phyloP scores from a whole-genome alignment of 2,888 invertebrate genomes.

The Nematopogon swammerdamellus region DNA sequence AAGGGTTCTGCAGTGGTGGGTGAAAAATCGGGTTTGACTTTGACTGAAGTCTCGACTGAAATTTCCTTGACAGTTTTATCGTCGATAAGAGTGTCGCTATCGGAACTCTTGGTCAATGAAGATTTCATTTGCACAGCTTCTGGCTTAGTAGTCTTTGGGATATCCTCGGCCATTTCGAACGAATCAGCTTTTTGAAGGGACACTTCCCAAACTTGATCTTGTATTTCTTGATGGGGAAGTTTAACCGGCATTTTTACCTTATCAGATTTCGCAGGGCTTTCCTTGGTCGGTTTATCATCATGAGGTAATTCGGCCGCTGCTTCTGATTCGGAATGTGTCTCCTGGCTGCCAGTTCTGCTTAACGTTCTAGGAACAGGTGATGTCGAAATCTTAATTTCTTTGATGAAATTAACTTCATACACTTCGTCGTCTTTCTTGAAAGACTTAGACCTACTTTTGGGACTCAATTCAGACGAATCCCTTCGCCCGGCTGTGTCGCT shows the following conservation, averaged over 20 bases:
- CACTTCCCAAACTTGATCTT: constrained; percentile 47
- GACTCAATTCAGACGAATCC: constrained; percentile 39
- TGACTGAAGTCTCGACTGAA: constrained; percentile 22
- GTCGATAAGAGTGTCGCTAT: constrained; percentile 27
- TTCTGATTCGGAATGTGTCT: constrained; percentile 56
- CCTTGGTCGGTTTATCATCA: constrained; percentile 24
- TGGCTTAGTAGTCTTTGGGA: constrained; percentile 21
- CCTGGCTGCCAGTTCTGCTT: constrained; percentile 53
- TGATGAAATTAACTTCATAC: constrained; percentile 51
- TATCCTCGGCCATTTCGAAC: constrained; percentile 32
- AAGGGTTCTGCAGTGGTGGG: constrained; percentile 37
- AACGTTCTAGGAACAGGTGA: constrained; percentile 48
- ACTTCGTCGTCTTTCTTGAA: constrained; percentile 49
- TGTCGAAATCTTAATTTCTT: constrained; percentile 51
- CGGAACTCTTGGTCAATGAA: constrained; percentile 25
- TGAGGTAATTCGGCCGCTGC: constrained; percentile 48
- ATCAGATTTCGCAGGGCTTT: constrained; percentile 27
- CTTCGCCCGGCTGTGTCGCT: constrained; percentile 37
- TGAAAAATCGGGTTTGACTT: constrained; percentile 38
- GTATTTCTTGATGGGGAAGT: constrained; percentile 39
- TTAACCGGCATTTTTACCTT: constrained; percentile 39
- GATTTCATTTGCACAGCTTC: constrained; percentile 16
- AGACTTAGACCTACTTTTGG: constrained; percentile 44
- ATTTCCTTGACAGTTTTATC: constrained; percentile 23
- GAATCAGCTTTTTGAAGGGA: constrained; percentile 39